These are phyloP conservation scores for Halictus quadricinctus DNA, from an alignment of 2,888 invertebrate genomes.

Conservation along the genomic window DNA sequence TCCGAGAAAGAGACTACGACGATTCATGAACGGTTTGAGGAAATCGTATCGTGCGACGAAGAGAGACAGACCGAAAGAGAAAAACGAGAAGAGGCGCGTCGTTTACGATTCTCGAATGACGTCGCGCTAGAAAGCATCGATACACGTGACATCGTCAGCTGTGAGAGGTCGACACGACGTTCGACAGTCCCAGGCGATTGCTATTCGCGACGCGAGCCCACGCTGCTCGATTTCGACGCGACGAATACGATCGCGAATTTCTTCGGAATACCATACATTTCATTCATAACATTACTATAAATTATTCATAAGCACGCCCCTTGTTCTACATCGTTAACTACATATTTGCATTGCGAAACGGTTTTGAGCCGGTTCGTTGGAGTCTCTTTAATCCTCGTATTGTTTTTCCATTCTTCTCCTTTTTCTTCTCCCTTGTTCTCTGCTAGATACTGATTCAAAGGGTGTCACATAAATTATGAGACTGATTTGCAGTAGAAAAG, in stretches of 20 bases:
- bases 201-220: constrained; percentile 51
- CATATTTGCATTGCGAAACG: background rate
- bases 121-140: constrained; percentile 48
- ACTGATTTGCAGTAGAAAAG: background rate
- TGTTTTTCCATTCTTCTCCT: background rate
- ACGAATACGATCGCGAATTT: constrained; percentile 37
- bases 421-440: background rate
- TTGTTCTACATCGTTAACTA: background rate
- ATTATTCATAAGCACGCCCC: background rate
- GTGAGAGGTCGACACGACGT: constrained; percentile 19
- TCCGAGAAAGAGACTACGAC: background rate
- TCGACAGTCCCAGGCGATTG: constrained; percentile 37
- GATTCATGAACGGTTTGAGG: background rate
- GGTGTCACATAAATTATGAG: background rate
- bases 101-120: constrained; percentile 37
- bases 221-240: constrained; percentile 49
- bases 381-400: background rate
- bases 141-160: constrained; percentile 51
- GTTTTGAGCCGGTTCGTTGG: background rate
- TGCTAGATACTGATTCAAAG: background rate
- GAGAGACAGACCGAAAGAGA: background rate
- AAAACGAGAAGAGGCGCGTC: background rate
- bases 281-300: background rate
- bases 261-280: background rate
- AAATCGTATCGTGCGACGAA: background rate